Evolutionary conservation across 2,888 invertebrate species (phyloP), one percentile per base, ranked within the genome.

Genomic region (Papilio protenor): DNA sequence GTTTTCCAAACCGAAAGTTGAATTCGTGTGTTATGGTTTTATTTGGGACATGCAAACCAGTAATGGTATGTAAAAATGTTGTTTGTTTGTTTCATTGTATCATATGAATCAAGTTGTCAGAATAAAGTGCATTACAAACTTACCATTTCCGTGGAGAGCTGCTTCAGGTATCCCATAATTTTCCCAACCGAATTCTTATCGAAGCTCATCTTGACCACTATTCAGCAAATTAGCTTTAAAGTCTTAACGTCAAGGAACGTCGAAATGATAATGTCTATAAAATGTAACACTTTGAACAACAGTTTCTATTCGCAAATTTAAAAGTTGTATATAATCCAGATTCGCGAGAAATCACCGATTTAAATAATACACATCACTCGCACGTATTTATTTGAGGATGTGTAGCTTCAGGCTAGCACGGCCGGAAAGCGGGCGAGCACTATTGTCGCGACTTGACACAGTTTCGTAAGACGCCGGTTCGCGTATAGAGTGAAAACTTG

Each of bases 131-230:
- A 40, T 52, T 21, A 69, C 6, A 77, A 64, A 83, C 94, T 92
- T 90, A 95, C 95, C 94, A 92, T 95, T 87, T 95, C 94, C 45
- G 91, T 93, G 87, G 95, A 95, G 79, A 95, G 90, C 88, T 95
- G 94, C 85, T 91, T 92, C 81, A 95, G 89, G 85, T 93, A 94
- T 83, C 90, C 95, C 94, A 95, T 93, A 81, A 95, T 90, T 86
- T 95, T 95, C 90, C 92, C 95, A 92, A 95, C 86, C 59, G 94
- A 94, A 83, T 94, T 93, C 88, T 94, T 94, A 85, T 95, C 94
- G 86, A 95, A 95, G 85, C 95, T 95, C 95, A 95, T 95, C 88
- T 91, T 94, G 90, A 85, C 82, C 85, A 81, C 85, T 87, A 87
- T 80, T 79, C 70, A 81, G 81, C 79, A 78, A 80, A 80, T 82